phyloP scores from a whole-genome alignment of 2,113 vertebrate genomes.

The Microcebus ravelobensis region DNA sequence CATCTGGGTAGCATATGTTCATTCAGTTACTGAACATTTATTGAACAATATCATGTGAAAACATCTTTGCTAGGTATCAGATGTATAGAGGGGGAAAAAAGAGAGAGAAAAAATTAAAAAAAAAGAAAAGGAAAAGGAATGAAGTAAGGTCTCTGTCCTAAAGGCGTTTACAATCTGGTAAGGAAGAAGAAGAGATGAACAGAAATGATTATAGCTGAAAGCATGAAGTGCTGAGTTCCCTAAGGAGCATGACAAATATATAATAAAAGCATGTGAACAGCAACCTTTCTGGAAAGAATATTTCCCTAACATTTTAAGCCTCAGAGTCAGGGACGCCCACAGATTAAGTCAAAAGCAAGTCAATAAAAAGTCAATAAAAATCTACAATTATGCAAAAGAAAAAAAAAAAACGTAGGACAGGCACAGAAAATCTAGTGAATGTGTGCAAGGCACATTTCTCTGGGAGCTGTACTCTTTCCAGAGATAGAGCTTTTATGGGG shows the following conservation, averaged over 20 bases:
- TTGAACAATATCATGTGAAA: slow-evolving; percentile 65
- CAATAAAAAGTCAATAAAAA: slow-evolving; percentile 50
- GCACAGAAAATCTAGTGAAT: not conserved
- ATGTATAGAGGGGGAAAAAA: not conserved
- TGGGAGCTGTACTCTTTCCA: not conserved
- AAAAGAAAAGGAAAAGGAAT: not conserved
- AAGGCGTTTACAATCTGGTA: slow-evolving; percentile 2
- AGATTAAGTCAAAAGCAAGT: slow-evolving; percentile 22
- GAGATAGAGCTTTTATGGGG: not conserved
- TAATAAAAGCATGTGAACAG: not conserved
- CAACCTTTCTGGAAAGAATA: slow-evolving; percentile 2
- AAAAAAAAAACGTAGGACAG: not conserved
- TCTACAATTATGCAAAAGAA: not conserved
- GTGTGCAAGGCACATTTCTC: not conserved
- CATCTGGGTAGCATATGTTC: slow-evolving; percentile 76
- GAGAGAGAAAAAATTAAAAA: not conserved
- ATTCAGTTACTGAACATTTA: slow-evolving; percentile 62
- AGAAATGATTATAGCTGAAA: not conserved
- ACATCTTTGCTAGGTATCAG: slow-evolving; percentile 55
- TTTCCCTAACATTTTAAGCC: not conserved
- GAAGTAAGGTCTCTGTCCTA: slow-evolving; percentile 3
- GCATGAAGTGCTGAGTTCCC: not conserved
- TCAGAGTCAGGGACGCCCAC: not conserved
- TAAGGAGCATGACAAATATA: not conserved
- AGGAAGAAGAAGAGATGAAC: not conserved